Conservation (phyloP, 2,113 vertebrate species). For the Esox niger region DNA sequence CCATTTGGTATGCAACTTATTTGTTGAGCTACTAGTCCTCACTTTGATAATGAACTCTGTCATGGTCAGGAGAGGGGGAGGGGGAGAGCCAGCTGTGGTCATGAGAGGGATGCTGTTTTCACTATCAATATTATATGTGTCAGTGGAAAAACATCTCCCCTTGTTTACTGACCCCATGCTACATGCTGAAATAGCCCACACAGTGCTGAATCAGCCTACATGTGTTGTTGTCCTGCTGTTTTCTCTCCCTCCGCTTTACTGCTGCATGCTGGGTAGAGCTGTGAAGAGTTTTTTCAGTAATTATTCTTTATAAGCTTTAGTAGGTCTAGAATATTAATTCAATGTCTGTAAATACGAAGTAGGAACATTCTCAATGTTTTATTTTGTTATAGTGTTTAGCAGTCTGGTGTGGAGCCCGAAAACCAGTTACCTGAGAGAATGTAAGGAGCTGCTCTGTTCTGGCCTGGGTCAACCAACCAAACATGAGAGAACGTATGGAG, state of each 20-base stretch:
- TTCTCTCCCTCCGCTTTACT: not conserved
- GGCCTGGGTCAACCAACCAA: not conserved
- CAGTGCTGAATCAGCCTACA: constrained; percentile 26
- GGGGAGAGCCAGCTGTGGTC: too few relatives aligned
- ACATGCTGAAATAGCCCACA: constrained; percentile 30
- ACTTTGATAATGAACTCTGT: too few relatives aligned
- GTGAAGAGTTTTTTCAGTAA: not conserved
- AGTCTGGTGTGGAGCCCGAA: not conserved
- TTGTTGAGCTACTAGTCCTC: too few relatives aligned
- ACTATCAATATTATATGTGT: constrained; percentile 3
- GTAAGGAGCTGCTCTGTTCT: not conserved
- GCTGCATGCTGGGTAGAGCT: not conserved
- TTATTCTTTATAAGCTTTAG: not conserved
- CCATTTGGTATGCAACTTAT: too few relatives aligned
- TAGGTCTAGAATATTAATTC: not conserved
- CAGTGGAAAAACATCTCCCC: constrained; percentile 26
- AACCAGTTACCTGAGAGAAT: not conserved
- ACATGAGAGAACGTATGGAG: too few relatives aligned
- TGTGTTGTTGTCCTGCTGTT: not conserved
- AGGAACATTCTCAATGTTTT: too few relatives aligned
- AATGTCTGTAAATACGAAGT: not conserved
- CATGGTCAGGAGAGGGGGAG: too few relatives aligned
- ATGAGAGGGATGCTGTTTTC: not conserved
- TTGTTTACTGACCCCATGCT: constrained; percentile 30
- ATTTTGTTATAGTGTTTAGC: not conserved